Conservation (phyloP, 1,140 invertebrate genomes). For the Tribolium castaneum region DNA sequence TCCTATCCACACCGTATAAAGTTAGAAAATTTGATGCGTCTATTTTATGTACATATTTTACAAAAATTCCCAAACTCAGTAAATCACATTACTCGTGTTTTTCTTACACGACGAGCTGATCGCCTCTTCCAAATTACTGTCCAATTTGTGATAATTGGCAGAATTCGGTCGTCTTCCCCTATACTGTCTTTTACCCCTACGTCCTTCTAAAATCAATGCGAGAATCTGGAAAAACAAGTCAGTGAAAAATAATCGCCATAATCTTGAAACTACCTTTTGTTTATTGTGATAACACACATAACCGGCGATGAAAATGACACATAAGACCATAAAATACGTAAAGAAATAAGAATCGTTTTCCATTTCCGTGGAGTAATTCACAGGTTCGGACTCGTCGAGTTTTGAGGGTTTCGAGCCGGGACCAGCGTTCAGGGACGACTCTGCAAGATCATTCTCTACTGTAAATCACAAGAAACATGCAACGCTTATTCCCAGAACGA, state of each 20-base stretch:
- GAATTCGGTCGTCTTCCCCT: conserved; percentile 68
- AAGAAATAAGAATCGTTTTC: conserved; percentile 71
- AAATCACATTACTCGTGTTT: conserved; percentile 61
- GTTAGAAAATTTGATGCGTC: conserved; percentile 24
- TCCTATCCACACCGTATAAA: conserved; percentile 4
- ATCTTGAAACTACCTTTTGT: conserved; percentile 69
- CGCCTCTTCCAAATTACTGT: conserved; percentile 73
- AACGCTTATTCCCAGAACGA: no score
- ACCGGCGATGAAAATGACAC: conserved; percentile 69
- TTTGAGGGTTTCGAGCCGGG: neutral
- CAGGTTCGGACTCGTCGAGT: conserved; percentile 7
- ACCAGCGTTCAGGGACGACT: no score
- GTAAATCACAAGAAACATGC: neutral
- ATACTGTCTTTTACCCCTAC: conserved; percentile 64
- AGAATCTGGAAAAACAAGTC: conserved; percentile 65
- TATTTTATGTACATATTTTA: conserved; percentile 35
- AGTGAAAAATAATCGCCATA: neutral
- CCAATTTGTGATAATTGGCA: conserved; percentile 71
- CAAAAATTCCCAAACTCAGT: conserved; percentile 40
- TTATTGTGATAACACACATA: conserved; percentile 77
- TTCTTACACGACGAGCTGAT: conserved; percentile 68
- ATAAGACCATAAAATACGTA: conserved; percentile 72
- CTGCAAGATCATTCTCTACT: neutral
- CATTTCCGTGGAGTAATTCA: conserved; percentile 18
- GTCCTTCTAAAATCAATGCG: conserved; percentile 70